These are phyloP conservation scores for Sebastes vulpes DNA, from an alignment of 2,797 vertebrate genomes.

Conservation along the genomic window DNA sequence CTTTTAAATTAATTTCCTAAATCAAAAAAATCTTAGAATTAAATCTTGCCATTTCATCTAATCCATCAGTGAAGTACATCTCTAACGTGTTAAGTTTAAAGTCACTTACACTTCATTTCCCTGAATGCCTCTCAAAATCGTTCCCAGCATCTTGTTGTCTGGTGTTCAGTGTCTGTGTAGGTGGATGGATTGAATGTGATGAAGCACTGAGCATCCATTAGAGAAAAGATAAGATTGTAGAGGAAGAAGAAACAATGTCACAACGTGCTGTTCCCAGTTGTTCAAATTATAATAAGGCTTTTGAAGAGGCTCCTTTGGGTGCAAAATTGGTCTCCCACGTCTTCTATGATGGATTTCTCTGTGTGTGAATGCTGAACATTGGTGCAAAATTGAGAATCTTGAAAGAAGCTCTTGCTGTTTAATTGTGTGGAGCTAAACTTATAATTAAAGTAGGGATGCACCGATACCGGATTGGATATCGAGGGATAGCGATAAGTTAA, in stretches of 20 bases:
- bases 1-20: background rate
- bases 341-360: background rate
- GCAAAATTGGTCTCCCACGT: conserved; percentile 19
- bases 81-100: background rate
- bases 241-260: background rate
- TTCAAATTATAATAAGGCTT: conserved; percentile 20
- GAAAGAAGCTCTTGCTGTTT: background rate
- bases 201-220: conserved; percentile 18
- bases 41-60: background rate
- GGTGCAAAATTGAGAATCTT: background rate
- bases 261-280: background rate
- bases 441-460: background rate
- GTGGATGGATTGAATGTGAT: conserved; percentile 2
- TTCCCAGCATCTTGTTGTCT: background rate
- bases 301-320: conserved; percentile 8
- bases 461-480: no score
- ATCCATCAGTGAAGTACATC: background rate
- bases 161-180: background rate
- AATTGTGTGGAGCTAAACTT: background rate
- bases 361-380: background rate
- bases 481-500: no score
- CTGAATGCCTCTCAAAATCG: conserved; percentile 1
- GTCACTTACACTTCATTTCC: background rate
- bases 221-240: background rate
- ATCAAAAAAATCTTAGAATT: background rate